Evolutionary conservation across 2,888 invertebrate species (phyloP).

Genomic region (Miltochrista miniata): DNA sequence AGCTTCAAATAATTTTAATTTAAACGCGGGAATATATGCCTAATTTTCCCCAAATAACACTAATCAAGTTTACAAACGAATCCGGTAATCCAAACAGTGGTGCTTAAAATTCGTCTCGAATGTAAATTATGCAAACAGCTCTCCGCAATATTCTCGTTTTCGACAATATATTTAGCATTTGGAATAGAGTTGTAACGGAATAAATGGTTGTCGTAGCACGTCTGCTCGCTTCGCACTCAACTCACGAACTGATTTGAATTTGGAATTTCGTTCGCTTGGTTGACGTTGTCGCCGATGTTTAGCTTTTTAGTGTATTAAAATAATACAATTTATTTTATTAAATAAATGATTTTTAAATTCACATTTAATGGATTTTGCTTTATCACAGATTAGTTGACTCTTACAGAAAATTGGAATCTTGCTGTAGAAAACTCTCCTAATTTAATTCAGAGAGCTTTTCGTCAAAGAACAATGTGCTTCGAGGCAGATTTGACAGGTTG

Average conservation of each 20-base stretch:
- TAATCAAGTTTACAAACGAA: slow-evolving; percentile 47
- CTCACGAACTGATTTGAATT: slow-evolving; percentile 82
- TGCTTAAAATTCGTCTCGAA: slow-evolving; percentile 56
- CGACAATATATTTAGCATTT: slow-evolving; percentile 75
- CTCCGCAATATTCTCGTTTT: slow-evolving; percentile 69
- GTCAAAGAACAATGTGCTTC: too few species aligned
- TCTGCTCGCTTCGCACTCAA: slow-evolving; percentile 69
- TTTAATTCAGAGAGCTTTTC: too few species aligned
- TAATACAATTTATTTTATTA: too few species aligned
- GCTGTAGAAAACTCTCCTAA: too few species aligned
- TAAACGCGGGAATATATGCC: slow-evolving; percentile 15
- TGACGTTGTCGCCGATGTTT: slow-evolving; percentile 51
- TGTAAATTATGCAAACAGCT: slow-evolving; percentile 68
- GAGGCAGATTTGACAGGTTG: too few species aligned
- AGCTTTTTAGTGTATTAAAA: slow-evolving; percentile 43
- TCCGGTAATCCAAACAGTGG: slow-evolving; percentile 46
- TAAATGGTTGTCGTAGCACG: slow-evolving; percentile 70
- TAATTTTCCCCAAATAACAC: slow-evolving; percentile 33
- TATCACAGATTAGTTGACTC: too few species aligned
- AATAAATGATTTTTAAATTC: too few species aligned
- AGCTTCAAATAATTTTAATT: slow-evolving; percentile 3
- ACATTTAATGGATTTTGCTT: too few species aligned
- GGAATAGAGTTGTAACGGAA: slow-evolving; percentile 72
- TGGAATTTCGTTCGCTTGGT: slow-evolving; percentile 67
- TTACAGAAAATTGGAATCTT: too few species aligned